Conservation (phyloP, 37 sponge, comb jelly and placozoan species). For the Cladorhizidae sp. region DNA sequence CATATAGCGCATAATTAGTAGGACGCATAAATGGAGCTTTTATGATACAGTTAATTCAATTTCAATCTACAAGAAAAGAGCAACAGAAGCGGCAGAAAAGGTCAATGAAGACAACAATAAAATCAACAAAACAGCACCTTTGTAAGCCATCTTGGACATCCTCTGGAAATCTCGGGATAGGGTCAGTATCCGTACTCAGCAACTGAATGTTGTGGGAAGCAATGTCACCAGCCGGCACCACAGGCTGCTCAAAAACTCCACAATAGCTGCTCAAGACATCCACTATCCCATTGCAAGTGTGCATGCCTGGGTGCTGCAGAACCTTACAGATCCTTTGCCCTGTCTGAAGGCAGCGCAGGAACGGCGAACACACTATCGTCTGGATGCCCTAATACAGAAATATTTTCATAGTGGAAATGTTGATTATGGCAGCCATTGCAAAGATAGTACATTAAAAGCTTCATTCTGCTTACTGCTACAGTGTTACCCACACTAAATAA, state of each 20-base stretch:
- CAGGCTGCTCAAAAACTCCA: slow-evolving; percentile 32
- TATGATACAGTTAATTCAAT: no score
- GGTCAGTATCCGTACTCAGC: neutral
- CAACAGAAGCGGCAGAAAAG: no score
- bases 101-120: no score
- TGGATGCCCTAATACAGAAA: slow-evolving; percentile 15
- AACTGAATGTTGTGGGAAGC: slow-evolving; percentile 8
- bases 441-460: no score
- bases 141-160: slow-evolving; percentile 8
- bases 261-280: slow-evolving; percentile 26
- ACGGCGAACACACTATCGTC: slow-evolving; percentile 39
- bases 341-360: slow-evolving; percentile 57
- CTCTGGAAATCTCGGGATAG: slow-evolving; percentile 51
- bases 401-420: neutral
- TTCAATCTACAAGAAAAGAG: no score
- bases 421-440: no score
- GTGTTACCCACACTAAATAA: no score
- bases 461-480: no score
- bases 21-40: no score
- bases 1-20: no score
- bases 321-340: slow-evolving; percentile 34
- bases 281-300: slow-evolving; percentile 45
- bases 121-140: no score
- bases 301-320: slow-evolving; percentile 15
- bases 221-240: slow-evolving; percentile 26